Conservation (phyloP, 2,113 vertebrate genomes). For the Sebastes fasciatus region DNA sequence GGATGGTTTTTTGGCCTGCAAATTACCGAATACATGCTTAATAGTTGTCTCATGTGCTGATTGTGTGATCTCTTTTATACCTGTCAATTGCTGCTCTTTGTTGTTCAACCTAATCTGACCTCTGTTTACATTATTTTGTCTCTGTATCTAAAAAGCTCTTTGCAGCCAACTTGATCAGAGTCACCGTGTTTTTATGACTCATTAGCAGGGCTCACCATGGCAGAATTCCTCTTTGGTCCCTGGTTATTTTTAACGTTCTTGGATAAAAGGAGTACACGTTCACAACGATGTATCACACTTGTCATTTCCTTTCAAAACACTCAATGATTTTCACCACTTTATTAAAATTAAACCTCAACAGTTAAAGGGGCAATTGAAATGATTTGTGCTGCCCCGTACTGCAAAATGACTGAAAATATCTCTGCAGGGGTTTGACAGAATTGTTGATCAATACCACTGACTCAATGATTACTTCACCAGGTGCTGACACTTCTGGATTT, state of each 20-base stretch:
- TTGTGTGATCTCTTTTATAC: not conserved
- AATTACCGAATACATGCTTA: not conserved
- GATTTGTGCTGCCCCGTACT: constrained; percentile 39
- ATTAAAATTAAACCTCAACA: constrained; percentile 50
- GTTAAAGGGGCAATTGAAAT: constrained; percentile 47
- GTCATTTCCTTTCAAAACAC: constrained; percentile 30
- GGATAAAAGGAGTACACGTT: constrained; percentile 27
- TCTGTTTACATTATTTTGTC: not conserved
- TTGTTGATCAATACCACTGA: constrained; percentile 55
- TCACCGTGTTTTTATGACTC: constrained; percentile 18
- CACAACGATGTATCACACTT: constrained; percentile 3
- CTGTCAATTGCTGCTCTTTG: constrained; percentile 5
- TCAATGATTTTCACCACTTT: constrained; percentile 44
- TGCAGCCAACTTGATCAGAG: not conserved
- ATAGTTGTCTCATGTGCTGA: not conserved
- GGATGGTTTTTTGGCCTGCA: not conserved
- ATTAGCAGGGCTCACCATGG: constrained; percentile 11
- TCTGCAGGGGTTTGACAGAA: constrained; percentile 51
- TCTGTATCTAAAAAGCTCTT: not conserved
- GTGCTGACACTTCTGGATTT: constrained; percentile 57
- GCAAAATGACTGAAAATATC: constrained; percentile 34
- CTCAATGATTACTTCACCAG: constrained; percentile 43
- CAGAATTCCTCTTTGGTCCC: constrained; percentile 15
- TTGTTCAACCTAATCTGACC: constrained; percentile 5
- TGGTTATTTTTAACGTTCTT: constrained; percentile 3